A percentile compares a stretch with the other conserved stretches of the same genome.
Conservation (phyloP, 2,888 invertebrate species). For the Leptinotarsa rubiginosa region DNA sequence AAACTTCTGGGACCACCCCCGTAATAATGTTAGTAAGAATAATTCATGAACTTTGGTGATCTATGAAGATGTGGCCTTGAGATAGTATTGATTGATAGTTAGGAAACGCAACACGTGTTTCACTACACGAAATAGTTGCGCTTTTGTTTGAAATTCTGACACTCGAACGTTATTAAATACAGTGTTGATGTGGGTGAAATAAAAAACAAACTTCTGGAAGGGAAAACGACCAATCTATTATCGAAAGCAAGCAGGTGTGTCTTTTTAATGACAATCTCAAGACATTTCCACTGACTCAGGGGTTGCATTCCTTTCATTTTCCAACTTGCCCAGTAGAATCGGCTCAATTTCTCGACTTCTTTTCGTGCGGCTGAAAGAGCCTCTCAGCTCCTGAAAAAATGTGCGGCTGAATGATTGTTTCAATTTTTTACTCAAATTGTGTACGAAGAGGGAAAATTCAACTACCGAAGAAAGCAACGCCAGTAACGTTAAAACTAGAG, state of each 20-base stretch:
- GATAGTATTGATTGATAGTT: no score
- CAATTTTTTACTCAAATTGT: slow-evolving; percentile 32
- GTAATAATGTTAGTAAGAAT: no score
- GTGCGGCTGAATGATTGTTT: slow-evolving; percentile 32
- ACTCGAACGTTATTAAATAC: no score
- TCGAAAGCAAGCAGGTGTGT: not conserved
- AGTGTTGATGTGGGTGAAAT: no score
- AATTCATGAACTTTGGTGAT: no score
- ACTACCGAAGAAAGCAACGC: slow-evolving; percentile 76
- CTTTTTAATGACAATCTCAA: not conserved
- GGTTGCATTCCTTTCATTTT: slow-evolving; percentile 8
- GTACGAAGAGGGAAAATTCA: slow-evolving; percentile 73
- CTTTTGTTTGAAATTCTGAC: no score
- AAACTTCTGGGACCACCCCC: no score
- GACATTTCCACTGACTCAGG: slow-evolving; percentile 20
- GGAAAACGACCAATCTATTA: no score
- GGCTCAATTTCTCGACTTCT: not conserved
- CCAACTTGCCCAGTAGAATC: slow-evolving; percentile 8
- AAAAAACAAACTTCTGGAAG: no score
- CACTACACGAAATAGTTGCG: no score
- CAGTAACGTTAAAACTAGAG: slow-evolving; percentile 74
- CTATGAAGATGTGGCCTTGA: no score
- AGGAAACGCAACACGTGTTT: no score
- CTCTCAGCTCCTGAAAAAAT: slow-evolving; percentile 28
- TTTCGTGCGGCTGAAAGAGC: not conserved